A percentile compares a stretch with the other conserved stretches of the same genome.
phyloP scores from a whole-genome alignment of 2,888 invertebrate genomes.

The Sinopyrophorus schimmeli region DNA sequence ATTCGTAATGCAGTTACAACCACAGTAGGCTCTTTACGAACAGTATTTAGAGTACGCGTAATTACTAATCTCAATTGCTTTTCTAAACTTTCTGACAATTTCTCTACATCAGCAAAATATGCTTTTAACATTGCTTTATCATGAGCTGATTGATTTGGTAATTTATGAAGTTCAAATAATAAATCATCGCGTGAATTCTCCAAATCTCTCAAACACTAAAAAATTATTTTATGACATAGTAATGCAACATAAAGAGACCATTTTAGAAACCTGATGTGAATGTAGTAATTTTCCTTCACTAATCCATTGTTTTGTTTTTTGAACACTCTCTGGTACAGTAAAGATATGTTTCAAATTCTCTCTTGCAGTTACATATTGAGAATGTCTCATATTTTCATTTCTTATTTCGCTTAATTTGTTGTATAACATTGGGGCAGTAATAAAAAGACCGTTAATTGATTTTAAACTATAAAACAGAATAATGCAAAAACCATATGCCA shows the following conservation, averaged over 20 bases:
- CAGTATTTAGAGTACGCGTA: slow-evolving; percentile 89
- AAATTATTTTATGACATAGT: slow-evolving; percentile 6
- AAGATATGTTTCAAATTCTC: slow-evolving; percentile 98
- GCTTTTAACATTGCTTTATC: slow-evolving; percentile 92
- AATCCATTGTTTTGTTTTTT: slow-evolving; percentile 91
- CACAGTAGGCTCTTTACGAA: slow-evolving; percentile 90
- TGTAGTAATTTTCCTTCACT: slow-evolving; percentile 92
- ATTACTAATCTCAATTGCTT: slow-evolving; percentile 90
- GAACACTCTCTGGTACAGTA: slow-evolving; percentile 94
- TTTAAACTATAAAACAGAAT: slow-evolving; percentile 72
- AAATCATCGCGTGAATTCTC: slow-evolving; percentile 97
- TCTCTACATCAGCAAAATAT: slow-evolving; percentile 95
- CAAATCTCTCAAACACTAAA: slow-evolving; percentile 84
- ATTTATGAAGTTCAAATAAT: slow-evolving; percentile 89
- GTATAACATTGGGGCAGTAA: slow-evolving; percentile 77
- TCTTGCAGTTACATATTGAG: slow-evolving; percentile 96
- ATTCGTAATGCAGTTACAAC: slow-evolving; percentile 96
- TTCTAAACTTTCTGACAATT: slow-evolving; percentile 83
- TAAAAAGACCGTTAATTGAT: slow-evolving; percentile 75
- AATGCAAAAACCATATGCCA: background rate
- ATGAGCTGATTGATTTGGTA: slow-evolving; percentile 87
- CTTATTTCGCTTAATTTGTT: slow-evolving; percentile 82
- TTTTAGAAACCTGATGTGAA: slow-evolving; percentile 77
- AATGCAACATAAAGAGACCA: background rate
- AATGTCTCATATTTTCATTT: slow-evolving; percentile 92